Percentiles rank a stretch among this genome's conserved stretches.
Evolutionary conservation across 2,113 vertebrate genomes (phyloP).

Genomic region (Cairina moschata): DNA sequence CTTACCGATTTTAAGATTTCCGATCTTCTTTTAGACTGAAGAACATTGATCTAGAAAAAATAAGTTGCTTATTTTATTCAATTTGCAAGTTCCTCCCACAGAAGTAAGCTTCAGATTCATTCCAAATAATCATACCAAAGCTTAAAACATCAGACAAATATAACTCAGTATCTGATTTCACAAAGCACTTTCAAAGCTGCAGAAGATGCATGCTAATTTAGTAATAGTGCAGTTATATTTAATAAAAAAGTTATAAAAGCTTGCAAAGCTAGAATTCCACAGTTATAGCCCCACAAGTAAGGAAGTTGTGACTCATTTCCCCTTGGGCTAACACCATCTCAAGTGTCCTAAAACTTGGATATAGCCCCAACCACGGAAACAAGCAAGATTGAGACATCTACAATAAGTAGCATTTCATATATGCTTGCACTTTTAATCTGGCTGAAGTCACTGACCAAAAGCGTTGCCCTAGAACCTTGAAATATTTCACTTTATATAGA

Average conservation of each 20-base stretch:
- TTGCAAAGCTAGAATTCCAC: neutral
- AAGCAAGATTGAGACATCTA: neutral
- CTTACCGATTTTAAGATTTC: constrained; percentile 99
- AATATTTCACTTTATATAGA: neutral
- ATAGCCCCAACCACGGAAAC: neutral
- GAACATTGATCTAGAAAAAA: constrained; percentile 90
- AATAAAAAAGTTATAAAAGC: neutral
- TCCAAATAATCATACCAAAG: neutral
- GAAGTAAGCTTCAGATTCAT: neutral
- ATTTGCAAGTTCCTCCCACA: neutral
- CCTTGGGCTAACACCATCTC: neutral
- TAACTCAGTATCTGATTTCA: neutral
- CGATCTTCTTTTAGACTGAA: constrained; percentile 96
- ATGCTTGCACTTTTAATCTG: neutral
- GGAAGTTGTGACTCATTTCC: too few relatives aligned
- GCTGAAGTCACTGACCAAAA: neutral
- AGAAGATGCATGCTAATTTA: neutral
- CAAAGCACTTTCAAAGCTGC: neutral
- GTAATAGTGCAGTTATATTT: neutral
- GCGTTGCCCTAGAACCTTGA: neutral
- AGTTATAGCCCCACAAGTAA: neutral
- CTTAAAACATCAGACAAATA: neutral
- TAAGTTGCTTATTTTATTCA: constrained; percentile 11
- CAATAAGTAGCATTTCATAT: neutral
- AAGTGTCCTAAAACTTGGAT: neutral